Evolutionary conservation across 2,113 vertebrate species (phyloP).

Genomic region (Columbina picui): DNA sequence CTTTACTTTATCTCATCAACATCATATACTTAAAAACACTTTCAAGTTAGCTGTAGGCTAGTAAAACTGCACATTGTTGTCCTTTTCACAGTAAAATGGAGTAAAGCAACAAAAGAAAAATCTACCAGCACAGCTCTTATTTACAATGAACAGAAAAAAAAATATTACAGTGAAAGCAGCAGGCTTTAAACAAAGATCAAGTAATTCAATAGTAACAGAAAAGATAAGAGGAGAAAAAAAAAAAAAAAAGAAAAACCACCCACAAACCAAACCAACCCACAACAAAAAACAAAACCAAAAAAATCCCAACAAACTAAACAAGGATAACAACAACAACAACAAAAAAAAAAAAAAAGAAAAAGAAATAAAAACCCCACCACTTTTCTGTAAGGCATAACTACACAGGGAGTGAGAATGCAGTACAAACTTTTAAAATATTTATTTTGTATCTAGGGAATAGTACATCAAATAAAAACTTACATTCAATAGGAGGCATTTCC

Average conservation of each 20-base stretch:
- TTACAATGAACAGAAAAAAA: not conserved
- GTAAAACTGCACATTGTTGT: not conserved
- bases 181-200: conserved; percentile 17
- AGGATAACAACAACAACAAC: not conserved
- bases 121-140: not conserved
- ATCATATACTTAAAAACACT: not conserved
- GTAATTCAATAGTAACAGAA: conserved; percentile 20
- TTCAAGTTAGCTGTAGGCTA: conserved; percentile 23
- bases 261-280: not conserved
- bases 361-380: not conserved
- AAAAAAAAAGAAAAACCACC: not conserved
- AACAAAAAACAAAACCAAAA: not conserved
- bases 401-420: not conserved
- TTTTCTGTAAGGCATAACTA: not conserved
- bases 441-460: conserved; percentile 36
- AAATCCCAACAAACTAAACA: not conserved
- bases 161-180: not conserved
- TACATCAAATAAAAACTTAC: conserved; percentile 39
- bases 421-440: conserved; percentile 52
- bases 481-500: conserved; percentile 8
- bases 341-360: not conserved
- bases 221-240: not conserved
- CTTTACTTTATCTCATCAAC: conserved; percentile 12
- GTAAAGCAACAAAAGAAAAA: conserved; percentile 1
- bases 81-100: conserved; percentile 16